These are phyloP conservation scores for Sclerodermus sp. DNA, from an alignment of 2,888 invertebrate genomes.

Conservation along the genomic window DNA sequence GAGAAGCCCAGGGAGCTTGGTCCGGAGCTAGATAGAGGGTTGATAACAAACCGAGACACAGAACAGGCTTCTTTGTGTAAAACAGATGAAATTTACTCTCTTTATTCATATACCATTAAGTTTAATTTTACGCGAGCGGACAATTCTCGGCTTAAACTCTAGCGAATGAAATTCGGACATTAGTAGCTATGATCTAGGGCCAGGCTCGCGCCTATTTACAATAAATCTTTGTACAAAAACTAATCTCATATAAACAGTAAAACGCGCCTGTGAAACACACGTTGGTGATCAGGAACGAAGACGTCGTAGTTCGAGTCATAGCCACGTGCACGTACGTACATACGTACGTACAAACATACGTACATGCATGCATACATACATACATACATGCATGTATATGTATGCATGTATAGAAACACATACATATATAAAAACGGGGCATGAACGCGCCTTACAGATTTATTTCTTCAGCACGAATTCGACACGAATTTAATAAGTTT, in stretches of 20 bases:
- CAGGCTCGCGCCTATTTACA: slow-evolving; percentile 46
- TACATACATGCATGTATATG: neutral
- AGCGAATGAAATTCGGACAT: slow-evolving; percentile 42
- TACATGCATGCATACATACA: no score
- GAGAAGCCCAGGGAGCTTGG: neutral
- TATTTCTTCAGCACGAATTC: no score
- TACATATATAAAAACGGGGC: no score
- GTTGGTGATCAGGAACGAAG: slow-evolving; percentile 25
- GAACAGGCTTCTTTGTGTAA: slow-evolving; percentile 34
- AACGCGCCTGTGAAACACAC: slow-evolving; percentile 16
- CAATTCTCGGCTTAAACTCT: slow-evolving; percentile 10
- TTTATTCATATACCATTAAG: slow-evolving; percentile 35
- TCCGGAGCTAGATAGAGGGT: neutral
- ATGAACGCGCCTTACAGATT: no score
- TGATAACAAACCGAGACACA: slow-evolving; percentile 3
- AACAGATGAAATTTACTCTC: slow-evolving; percentile 50
- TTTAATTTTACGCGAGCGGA: slow-evolving; percentile 10
- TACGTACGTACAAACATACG: no score
- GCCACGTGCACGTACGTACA: no score
- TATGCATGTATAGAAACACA: neutral
- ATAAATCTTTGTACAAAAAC: slow-evolving; percentile 50
- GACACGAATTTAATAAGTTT: no score
- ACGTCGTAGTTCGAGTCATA: neutral
- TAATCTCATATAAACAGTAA: slow-evolving; percentile 46
- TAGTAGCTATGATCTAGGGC: slow-evolving; percentile 35